A percentile compares a stretch with the other conserved stretches of the same genome.
Conservation (phyloP, 2,113 vertebrate genomes). For the Oriolus oriolus region DNA sequence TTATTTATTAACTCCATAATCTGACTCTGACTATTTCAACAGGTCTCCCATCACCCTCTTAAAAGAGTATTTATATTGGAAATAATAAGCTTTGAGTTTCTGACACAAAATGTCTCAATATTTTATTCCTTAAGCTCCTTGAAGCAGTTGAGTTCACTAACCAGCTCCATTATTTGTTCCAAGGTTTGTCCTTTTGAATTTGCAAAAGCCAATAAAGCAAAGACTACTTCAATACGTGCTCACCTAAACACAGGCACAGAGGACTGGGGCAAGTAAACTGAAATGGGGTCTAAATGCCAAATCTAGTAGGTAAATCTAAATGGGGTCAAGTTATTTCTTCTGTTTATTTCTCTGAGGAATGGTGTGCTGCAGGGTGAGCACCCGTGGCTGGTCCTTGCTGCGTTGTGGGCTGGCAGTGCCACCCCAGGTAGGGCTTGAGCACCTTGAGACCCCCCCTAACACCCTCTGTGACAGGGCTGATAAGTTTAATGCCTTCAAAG, state of each 20-base stretch:
- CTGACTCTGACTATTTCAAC: neutral
- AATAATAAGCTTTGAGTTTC: neutral
- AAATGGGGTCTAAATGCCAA: neutral
- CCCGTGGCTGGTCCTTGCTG: neutral
- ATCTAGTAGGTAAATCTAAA: too few species aligned
- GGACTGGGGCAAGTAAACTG: neutral
- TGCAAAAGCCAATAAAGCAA: neutral
- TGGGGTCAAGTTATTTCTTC: too few species aligned
- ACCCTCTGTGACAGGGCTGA: rapidly evolving
- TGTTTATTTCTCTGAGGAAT: neutral
- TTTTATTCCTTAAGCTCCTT: neutral
- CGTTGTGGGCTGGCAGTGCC: rapidly evolving
- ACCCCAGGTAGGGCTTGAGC: neutral
- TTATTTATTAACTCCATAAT: neutral
- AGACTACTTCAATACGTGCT: neutral
- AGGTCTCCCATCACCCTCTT: neutral
- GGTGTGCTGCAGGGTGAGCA: neutral
- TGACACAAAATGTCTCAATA: neutral
- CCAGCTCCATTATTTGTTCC: neutral
- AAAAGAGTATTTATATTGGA: neutral
- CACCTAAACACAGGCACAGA: neutral
- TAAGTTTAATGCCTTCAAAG: neutral
- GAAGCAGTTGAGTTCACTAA: neutral
- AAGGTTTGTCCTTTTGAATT: neutral
- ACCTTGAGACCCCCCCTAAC: neutral